phyloP scores from a whole-genome alignment of 2,797 vertebrate species.

The Phrynocephalus vlangalii region DNA sequence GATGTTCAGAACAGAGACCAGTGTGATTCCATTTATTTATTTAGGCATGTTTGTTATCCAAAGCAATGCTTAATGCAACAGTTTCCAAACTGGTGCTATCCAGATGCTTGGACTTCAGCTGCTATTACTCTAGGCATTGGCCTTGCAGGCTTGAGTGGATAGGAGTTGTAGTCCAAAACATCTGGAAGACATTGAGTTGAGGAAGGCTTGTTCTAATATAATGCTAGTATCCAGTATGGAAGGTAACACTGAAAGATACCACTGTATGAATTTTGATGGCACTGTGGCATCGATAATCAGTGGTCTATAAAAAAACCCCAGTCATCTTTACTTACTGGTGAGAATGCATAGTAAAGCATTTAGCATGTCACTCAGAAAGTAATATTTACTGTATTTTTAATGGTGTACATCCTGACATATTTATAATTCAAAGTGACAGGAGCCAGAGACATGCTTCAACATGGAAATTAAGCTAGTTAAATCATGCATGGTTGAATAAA shows the following conservation, averaged over 20 bases:
- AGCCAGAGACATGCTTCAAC: slow-evolving; percentile 56
- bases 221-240: slow-evolving; percentile 29
- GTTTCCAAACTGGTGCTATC: background rate
- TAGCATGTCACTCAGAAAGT: slow-evolving; percentile 45
- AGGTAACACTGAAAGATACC: slow-evolving; percentile 36
- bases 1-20: background rate
- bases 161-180: background rate
- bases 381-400: slow-evolving; percentile 35
- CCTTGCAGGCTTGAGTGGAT: background rate
- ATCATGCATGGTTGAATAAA: slow-evolving; percentile 55
- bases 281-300: slow-evolving; percentile 60
- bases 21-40: background rate
- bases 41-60: slow-evolving; percentile 8
- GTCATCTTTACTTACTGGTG: slow-evolving; percentile 52
- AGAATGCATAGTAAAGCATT: slow-evolving; percentile 53
- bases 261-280: slow-evolving; percentile 60
- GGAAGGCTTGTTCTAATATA: slow-evolving; percentile 9
- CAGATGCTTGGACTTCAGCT: background rate
- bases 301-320: slow-evolving; percentile 55
- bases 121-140: background rate
- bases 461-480: slow-evolving; percentile 64
- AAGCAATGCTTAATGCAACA: background rate
- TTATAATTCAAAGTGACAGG: slow-evolving; percentile 57
- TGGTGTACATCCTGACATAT: slow-evolving; percentile 26
- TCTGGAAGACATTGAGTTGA: background rate